A percentile compares a stretch with the other conserved stretches of the same genome.
These are phyloP conservation scores for Polyploca ridens DNA, from an alignment of 2,888 invertebrate genomes.

Conservation along the genomic window DNA sequence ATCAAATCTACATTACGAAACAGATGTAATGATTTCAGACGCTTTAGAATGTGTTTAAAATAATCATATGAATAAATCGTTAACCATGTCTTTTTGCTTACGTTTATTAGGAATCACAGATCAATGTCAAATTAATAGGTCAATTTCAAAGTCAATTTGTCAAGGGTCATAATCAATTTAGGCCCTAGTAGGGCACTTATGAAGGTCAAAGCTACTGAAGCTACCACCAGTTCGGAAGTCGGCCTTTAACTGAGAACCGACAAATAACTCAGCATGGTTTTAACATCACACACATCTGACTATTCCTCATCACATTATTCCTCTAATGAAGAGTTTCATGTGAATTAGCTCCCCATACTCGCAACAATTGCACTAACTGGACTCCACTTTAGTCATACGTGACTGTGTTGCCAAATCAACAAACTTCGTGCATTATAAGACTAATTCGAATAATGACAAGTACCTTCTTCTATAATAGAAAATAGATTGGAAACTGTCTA, in stretches of 20 bases:
- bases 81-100: too few species aligned
- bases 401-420: constrained; percentile 24
- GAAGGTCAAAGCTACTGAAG: too few species aligned
- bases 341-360: not conserved
- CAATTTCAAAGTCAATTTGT: too few species aligned
- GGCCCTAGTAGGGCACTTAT: too few species aligned
- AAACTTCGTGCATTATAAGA: constrained; percentile 11
- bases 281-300: too few species aligned
- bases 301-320: not conserved
- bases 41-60: too few species aligned
- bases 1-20: not conserved
- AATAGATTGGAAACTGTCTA: not conserved
- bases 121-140: too few species aligned
- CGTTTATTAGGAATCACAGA: not conserved
- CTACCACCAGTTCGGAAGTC: too few species aligned
- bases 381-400: constrained; percentile 40
- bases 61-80: not conserved
- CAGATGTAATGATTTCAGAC: not conserved
- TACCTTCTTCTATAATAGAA: not conserved
- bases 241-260: too few species aligned
- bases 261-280: too few species aligned
- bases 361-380: constrained; percentile 26
- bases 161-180: too few species aligned
- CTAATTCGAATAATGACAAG: not conserved
- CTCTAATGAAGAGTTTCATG: constrained; percentile 8